phyloP scores from a whole-genome alignment of 2,888 invertebrate species.

The Therioaphis trifolii region DNA sequence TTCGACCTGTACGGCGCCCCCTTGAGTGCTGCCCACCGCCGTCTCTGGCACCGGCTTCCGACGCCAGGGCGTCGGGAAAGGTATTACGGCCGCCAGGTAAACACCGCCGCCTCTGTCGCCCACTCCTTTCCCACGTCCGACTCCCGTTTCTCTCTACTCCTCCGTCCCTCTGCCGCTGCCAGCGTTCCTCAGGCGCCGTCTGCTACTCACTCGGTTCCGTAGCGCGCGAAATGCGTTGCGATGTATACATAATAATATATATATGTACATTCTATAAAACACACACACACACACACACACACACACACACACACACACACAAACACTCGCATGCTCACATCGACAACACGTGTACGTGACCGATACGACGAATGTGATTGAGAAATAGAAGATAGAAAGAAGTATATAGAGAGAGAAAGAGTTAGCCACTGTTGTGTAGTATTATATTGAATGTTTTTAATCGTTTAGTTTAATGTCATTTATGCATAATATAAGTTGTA shows the following conservation, averaged over 20 bases:
- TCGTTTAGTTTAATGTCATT: conserved; percentile 20
- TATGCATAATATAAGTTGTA: background rate
- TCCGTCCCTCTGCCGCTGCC: background rate
- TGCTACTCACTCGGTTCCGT: conserved; percentile 13
- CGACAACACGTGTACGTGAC: conserved; percentile 52
- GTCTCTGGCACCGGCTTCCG: background rate
- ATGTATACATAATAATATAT: no score
- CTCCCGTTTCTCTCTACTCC: background rate
- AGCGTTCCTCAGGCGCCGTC: conserved; percentile 32
- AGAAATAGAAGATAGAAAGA: background rate
- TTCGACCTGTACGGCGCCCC: conserved; percentile 60
- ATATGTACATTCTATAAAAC: no score
- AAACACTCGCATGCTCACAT: background rate
- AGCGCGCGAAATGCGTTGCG: conserved; percentile 29
- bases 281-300: background rate
- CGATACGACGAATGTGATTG: background rate
- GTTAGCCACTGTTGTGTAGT: background rate
- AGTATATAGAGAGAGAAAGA: background rate
- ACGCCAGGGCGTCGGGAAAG: conserved; percentile 54
- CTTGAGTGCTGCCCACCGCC: conserved; percentile 7
- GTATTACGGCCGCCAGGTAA: conserved; percentile 59
- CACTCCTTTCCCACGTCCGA: background rate
- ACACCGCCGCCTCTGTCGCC: conserved; percentile 7
- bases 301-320: background rate
- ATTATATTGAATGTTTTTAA: conserved; percentile 36